These are phyloP conservation scores for Stegodyphus dumicola DNA, from an alignment of 1,140 invertebrate genomes.

Conservation along the genomic window DNA sequence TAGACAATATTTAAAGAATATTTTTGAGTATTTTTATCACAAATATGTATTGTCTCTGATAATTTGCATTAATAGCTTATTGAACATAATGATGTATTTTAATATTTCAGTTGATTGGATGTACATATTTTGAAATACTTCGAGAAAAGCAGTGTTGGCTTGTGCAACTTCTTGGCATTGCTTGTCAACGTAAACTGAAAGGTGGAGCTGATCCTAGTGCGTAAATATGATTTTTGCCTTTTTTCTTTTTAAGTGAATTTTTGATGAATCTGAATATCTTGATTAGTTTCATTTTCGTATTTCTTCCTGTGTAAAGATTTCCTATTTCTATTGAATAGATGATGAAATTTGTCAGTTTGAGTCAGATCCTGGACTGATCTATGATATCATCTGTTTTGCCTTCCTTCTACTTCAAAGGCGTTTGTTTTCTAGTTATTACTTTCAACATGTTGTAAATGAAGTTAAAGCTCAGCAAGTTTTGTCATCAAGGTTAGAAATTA, in stretches of 20 bases:
- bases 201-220: constrained; percentile 4
- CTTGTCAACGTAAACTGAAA: constrained; percentile 71
- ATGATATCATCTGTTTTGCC: constrained; percentile 95
- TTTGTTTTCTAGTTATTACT: constrained; percentile 95
- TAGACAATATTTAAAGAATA: too few species aligned
- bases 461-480: constrained; percentile 93
- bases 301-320: neutral
- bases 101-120: constrained; percentile 82
- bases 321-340: constrained; percentile 75
- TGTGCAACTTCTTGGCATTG: constrained; percentile 89
- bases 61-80: too few species aligned
- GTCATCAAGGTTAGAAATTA: constrained; percentile 78
- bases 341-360: constrained; percentile 25
- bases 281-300: neutral
- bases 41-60: too few species aligned
- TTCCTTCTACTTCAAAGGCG: constrained; percentile 91
- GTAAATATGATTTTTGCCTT: neutral
- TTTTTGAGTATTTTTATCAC: too few species aligned
- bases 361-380: constrained; percentile 78
- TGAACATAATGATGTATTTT: neutral
- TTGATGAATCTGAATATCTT: neutral
- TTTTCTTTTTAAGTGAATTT: neutral
- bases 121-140: constrained; percentile 80
- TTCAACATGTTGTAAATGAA: constrained; percentile 94
- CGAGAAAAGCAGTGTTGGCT: constrained; percentile 83